Base-by-base conservation (phyloP, 2,113 vertebrate species). In the Lates calcarifer region DNA sequence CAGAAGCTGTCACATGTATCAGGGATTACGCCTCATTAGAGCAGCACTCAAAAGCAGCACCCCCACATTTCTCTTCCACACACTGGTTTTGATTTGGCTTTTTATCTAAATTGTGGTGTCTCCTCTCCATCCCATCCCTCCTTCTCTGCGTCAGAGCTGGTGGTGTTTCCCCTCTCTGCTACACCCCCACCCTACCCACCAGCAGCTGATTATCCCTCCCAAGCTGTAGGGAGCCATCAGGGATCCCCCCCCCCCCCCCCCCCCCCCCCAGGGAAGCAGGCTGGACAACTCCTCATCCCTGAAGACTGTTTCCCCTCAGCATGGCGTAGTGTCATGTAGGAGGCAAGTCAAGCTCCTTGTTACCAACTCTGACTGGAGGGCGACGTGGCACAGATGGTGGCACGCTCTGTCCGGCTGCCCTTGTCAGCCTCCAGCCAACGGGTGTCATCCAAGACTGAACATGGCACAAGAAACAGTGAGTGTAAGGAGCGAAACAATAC, bases 1-100 rank as follows among this genome's bases (percentile, higher is more conserved):
- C 66, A 67, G 68, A 67, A 35, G 39, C 31, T 80, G 77, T 61
- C 80, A 77, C 41, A 29, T 62, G 26, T 79, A 64, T 69, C 77
- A 49, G 61, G 63, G 67, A 84, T 81, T 61, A 61, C 18, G 26
- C 57, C 82, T 90, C 82, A 85, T 88, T 87, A 87, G 61, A 85
- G 84, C 58, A 64, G 77, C 53, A 26, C 51, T 79, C 45, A 60
- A 49, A 71, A 61, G 70, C 75, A 79, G 78, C 56, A 64, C 70
- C 62, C 49, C 53, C 83, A 28, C 70, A 58, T n/a, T 65, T 69
- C 60, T 53, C 55, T 31, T 58, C 26, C 45, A 43, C 51, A 39
- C 8, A 61, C 62, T 60, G 53, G 28, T 49, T 81, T 75, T 87
- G 81, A 90, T 85, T 76, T 47, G 86, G 65, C 61, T 74, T 78